Percentiles rank a stretch among this genome's conserved stretches.
Evolutionary conservation across 2,888 invertebrate species (phyloP).

Genomic region (Chirona hameri): DNA sequence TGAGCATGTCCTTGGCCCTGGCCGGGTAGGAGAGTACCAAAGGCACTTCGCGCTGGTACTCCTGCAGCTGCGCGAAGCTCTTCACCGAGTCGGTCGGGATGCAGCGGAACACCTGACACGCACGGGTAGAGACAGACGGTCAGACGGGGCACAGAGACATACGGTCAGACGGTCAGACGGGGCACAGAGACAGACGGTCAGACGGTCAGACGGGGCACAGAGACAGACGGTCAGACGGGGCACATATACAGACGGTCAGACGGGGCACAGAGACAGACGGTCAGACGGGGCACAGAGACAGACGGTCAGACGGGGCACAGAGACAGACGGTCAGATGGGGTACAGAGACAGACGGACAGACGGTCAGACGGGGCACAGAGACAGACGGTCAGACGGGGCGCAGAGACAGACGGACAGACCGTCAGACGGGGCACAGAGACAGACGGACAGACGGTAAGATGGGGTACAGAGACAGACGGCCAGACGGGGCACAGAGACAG

Average conservation of each 20-base stretch:
- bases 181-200: too few species aligned
- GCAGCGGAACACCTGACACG: slow-evolving; percentile 72
- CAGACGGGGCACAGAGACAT: neutral
- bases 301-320: neutral
- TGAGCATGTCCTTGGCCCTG: slow-evolving; percentile 60
- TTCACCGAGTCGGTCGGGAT: slow-evolving; percentile 80
- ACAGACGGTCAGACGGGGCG: too few species aligned
- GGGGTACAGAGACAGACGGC: too few species aligned
- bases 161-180: too few species aligned
- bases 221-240: neutral
- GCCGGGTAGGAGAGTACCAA: slow-evolving; percentile 69
- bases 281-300: neutral
- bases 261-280: neutral
- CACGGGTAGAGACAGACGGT: too few species aligned
- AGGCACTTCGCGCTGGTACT: slow-evolving; percentile 68
- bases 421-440: too few species aligned
- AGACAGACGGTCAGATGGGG: too few species aligned
- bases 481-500: too few species aligned
- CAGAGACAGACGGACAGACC: too few species aligned
- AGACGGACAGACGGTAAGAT: neutral
- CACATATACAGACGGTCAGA: neutral
- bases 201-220: neutral
- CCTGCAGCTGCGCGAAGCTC: slow-evolving; percentile 70
- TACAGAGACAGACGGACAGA: neutral
- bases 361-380: too few species aligned